Base-by-base conservation (phyloP, 2,113 vertebrate genomes). In the Odocoileus virginianus region DNA sequence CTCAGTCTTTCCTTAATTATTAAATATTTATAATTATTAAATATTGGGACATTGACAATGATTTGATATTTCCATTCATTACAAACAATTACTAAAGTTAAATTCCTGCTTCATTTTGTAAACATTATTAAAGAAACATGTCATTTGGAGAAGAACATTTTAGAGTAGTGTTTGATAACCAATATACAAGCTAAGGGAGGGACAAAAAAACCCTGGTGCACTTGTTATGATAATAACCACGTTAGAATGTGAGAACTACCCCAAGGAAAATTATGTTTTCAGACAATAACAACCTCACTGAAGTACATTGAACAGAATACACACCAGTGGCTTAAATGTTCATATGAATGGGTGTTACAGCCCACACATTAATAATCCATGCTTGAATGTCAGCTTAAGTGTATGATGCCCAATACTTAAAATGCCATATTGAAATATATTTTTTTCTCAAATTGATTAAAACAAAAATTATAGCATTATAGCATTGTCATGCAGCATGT, bases 381-480 rank as follows among this genome's bases (percentile, higher is more conserved):
- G 50, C 43, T 88, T 74, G 33, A 76, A 30, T 83, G 47, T 95
- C 85, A 60, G 60, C 87, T 61, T 95, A 89, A 95, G 79, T 95
- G 45, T 83, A 33, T 96, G 30, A 58, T 91, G 36, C 54, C 78
- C 57, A 89, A 82, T 79, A 88, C 86, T 97, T 95, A 86, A 96
- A 94, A 93, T 78, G 30, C 43, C 6, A 57, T 60, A 89, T 94
- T 94, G 82, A 85, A 96, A 94, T 40, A 43, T 93, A 91, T 40
- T 45, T 25, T 2, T 60, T 84, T 36, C 54, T 92, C 55, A 86
- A 88, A 83, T 16, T 91, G 33, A n/a, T 92, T 23, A 88, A 91
- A 95, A 57, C 11, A 89, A 78, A 89, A 36, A 15, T 93, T 82
- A 27, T 60, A 85, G 74, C 45, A 33, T 93, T 82, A 27, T 60